Evolutionary conservation across 2,888 invertebrate genomes (phyloP), one percentile per base, ranked within the genome.

Genomic region (Cheilosia vulpina): DNA sequence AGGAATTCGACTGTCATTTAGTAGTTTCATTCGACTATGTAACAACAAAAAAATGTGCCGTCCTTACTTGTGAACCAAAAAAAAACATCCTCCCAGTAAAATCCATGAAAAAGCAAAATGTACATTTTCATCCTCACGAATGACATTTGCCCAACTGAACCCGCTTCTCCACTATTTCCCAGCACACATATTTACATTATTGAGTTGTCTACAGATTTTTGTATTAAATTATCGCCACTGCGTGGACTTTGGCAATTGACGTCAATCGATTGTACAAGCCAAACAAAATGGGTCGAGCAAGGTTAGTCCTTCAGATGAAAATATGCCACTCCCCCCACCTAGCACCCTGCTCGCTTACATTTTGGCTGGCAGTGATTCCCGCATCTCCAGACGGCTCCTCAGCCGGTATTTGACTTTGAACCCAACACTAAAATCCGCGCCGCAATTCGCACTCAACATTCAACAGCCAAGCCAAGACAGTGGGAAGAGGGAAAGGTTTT

Each of bases 171-270:
- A 45, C 34, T 78, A 63, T 38, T 21, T 47, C n/a, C 6, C 15
- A 11, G 6, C 17, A 15, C 31, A 34, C 57, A 66, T 41, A 19
- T 21, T n/a, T 1, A 21, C n/a, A n/a, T 24, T 41, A 50, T 57
- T 47, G 47, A 24, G n/a, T 31, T 47, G 55, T 21, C n/a, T 65
- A 21, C 15, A 65, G 34, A 60, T 69, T 27, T 55, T 34, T 34
- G 27, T 68, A 34, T 58, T 21, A 27, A 17, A 38, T 52, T 21
- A 53, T 31, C 31, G 17, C 27, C 41, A 73, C 45, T 27, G 24
- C 34, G 17, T 66, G 72, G 85, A 85, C 81, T 85, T 85, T 77
- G 71, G 17, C 68, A 41, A 85, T 85, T 85, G 85, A 85, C 85
- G 85, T 85, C 85, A 85, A 85, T 85, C 57, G 63, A 41, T 31